Conservation (phyloP, 1,140 invertebrate species). For the Caerostris darwini region DNA sequence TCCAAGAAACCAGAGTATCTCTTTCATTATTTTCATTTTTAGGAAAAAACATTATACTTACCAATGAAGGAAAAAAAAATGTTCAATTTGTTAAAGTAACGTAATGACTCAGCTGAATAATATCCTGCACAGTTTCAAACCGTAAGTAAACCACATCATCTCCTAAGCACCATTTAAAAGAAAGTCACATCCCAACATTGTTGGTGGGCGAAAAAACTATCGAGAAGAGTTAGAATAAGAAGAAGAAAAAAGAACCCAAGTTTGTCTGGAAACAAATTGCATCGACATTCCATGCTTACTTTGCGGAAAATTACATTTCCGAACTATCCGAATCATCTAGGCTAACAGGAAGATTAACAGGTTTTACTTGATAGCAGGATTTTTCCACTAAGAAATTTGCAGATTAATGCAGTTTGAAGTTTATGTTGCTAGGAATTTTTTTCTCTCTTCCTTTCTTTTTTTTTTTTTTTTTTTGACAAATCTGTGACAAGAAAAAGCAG, state of each 20-base stretch:
- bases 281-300: slow-evolving; percentile 56
- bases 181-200: not conserved
- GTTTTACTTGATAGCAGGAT: not conserved
- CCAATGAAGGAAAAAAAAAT: not conserved
- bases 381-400: not conserved
- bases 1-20: no score
- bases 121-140: not conserved
- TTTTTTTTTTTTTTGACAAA: not conserved
- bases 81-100: slow-evolving; percentile 31
- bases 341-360: not conserved
- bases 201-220: not conserved
- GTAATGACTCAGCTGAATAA: slow-evolving; percentile 12
- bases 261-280: slow-evolving; percentile 31
- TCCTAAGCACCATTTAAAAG: not conserved
- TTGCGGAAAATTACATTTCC: slow-evolving; percentile 51
- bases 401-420: not conserved
- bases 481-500: not conserved
- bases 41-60: no score
- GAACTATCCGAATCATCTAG: slow-evolving; percentile 14
- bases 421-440: not conserved
- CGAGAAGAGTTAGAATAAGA: not conserved
- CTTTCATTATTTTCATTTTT: no score
- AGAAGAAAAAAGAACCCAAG: not conserved
- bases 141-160: not conserved
- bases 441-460: not conserved